Evolutionary conservation across 1,140 invertebrate species (phyloP).

Genomic region (Archivesica marissinica): DNA sequence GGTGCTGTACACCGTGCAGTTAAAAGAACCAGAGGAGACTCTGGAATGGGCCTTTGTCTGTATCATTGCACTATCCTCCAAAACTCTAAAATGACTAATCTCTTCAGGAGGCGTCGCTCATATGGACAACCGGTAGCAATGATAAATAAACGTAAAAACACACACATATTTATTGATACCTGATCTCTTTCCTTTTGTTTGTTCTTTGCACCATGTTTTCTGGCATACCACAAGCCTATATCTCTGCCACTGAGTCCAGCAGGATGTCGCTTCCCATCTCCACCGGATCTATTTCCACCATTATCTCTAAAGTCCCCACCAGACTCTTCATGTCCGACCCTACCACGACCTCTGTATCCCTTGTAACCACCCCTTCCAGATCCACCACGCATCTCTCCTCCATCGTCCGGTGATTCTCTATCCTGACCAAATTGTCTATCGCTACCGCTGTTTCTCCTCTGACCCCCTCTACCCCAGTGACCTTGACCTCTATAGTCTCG

Average conservation of each 20-base stretch:
- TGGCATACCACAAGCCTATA: conserved; percentile 81
- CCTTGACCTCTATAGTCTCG: conserved; percentile 19
- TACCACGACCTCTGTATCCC: neutral
- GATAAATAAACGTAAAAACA: too few species aligned
- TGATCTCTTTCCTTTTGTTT: conserved; percentile 65
- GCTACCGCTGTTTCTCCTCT: neutral
- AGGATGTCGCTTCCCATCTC: conserved; percentile 63
- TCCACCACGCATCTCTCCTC: neutral
- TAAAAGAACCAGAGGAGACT: too few species aligned
- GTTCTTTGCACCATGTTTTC: conserved; percentile 58
- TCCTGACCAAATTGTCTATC: neutral
- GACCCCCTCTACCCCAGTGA: neutral
- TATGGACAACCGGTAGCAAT: too few species aligned
- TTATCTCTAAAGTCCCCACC: neutral
- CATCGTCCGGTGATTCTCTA: neutral
- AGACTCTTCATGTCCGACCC: neutral
- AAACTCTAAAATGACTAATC: too few species aligned
- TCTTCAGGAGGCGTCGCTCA: too few species aligned
- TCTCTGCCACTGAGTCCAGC: conserved; percentile 77
- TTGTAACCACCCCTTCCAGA: neutral
- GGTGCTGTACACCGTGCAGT: too few species aligned
- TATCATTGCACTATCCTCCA: too few species aligned
- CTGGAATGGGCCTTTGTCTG: too few species aligned
- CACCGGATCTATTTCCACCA: conserved; percentile 31
- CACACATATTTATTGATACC: too few species aligned